Percentiles rank a stretch among this genome's conserved stretches.
Evolutionary conservation across 2,113 vertebrate species (phyloP).

Genomic region (Seriola aureovittata): DNA sequence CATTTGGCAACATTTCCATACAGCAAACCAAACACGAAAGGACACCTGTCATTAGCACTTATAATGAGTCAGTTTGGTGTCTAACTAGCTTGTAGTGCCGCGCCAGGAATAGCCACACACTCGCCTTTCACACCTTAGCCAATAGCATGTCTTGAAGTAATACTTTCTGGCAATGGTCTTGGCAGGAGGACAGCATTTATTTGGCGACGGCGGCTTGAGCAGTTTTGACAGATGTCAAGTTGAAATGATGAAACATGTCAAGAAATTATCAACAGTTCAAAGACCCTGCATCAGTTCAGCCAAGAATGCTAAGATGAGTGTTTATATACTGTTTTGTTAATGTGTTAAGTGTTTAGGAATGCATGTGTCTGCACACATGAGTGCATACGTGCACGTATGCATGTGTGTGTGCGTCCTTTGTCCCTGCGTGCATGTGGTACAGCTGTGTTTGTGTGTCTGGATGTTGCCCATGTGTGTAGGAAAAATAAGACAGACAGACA

Average conservation of each 20-base stretch:
- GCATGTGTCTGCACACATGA: slow-evolving; percentile 1
- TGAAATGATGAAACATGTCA: slow-evolving; percentile 44
- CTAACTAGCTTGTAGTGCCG: slow-evolving; percentile 48
- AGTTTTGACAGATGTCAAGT: slow-evolving; percentile 65
- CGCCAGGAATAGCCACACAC: slow-evolving; percentile 35
- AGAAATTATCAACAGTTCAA: slow-evolving; percentile 57
- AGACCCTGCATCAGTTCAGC: slow-evolving; percentile 35
- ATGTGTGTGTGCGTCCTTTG: background rate
- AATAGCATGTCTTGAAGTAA: slow-evolving; percentile 25
- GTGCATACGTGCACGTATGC: background rate
- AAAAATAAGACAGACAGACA: slow-evolving; percentile 52
- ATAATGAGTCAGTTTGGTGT: slow-evolving; percentile 61
- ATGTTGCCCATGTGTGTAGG: slow-evolving; percentile 54
- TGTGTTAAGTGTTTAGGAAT: slow-evolving; percentile 8
- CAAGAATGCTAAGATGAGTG: slow-evolving; percentile 10
- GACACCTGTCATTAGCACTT: slow-evolving; percentile 77
- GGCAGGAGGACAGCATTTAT: slow-evolving; percentile 24
- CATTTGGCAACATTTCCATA: slow-evolving; percentile 54
- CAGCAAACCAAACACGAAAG: slow-evolving; percentile 56
- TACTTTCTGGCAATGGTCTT: slow-evolving; percentile 6
- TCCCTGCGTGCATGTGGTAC: background rate
- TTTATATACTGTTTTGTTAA: slow-evolving; percentile 11
- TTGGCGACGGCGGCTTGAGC: slow-evolving; percentile 22
- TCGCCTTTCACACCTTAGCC: slow-evolving; percentile 39
- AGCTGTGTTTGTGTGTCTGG: slow-evolving; percentile 34